A percentile compares a stretch with the other conserved stretches of the same genome.
phyloP scores from a whole-genome alignment of 1,140 invertebrate genomes.

The Ooceraea biroi region DNA sequence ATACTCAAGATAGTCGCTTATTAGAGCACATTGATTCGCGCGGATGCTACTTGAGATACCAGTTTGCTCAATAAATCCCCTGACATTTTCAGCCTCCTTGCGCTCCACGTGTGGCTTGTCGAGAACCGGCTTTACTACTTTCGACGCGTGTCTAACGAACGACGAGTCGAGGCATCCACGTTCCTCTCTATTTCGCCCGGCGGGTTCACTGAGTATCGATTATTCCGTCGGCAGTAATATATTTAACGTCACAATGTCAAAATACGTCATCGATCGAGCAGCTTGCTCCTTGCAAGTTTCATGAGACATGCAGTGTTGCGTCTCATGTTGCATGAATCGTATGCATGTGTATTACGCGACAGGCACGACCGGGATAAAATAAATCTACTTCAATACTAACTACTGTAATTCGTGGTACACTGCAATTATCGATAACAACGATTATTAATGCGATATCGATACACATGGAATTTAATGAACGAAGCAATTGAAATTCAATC shows the following conservation, averaged over 20 bases:
- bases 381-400: slow-evolving; percentile 2
- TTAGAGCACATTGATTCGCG: not conserved
- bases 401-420: not conserved
- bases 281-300: not conserved
- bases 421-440: slow-evolving; percentile 19
- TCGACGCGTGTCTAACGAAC: not conserved
- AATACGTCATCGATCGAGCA: not conserved
- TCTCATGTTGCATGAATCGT: not conserved
- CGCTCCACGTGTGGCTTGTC: not conserved
- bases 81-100: slow-evolving; percentile 17
- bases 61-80: not conserved
- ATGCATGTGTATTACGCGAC: not conserved
- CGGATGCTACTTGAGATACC: not conserved
- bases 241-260: not conserved
- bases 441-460: slow-evolving; percentile 18
- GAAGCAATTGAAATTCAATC: slow-evolving; percentile 12
- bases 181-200: not conserved
- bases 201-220: not conserved
- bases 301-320: no score
- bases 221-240: not conserved
- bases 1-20: not conserved
- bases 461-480: not conserved
- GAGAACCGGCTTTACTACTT: slow-evolving; percentile 24
- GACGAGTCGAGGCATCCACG: not conserved
- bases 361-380: no score